Conservation (phyloP, 2,113 vertebrate genomes). For the Albula goreensis region DNA sequence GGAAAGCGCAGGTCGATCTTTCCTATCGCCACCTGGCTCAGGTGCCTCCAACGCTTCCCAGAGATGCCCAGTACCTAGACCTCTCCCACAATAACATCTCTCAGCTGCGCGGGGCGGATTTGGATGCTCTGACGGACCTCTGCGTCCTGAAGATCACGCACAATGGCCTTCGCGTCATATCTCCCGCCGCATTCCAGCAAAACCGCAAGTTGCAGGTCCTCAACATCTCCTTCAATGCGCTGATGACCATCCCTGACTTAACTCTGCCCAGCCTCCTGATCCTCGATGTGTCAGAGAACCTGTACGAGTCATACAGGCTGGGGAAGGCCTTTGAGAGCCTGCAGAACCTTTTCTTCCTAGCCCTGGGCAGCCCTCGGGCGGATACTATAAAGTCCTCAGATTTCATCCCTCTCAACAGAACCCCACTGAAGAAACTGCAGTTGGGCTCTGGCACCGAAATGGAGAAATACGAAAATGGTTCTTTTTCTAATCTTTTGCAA, state of each 20-base stretch:
- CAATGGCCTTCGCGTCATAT: conserved; percentile 44
- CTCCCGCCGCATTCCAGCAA: conserved; percentile 47
- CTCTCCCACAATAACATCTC: conserved; percentile 29
- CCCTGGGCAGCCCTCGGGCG: conserved; percentile 48
- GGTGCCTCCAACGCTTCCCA: conserved; percentile 12
- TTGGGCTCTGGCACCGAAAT: conserved; percentile 47
- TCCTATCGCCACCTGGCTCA: conserved; percentile 13
- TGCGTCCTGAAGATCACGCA: conserved; percentile 26
- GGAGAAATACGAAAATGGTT: conserved; percentile 49
- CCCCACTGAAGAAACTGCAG: conserved; percentile 41
- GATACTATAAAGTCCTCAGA: conserved; percentile 42
- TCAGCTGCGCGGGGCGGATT: background rate
- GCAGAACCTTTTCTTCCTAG: conserved; percentile 39
- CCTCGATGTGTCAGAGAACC: conserved; percentile 55
- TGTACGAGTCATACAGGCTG: conserved; percentile 48
- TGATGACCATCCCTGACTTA: conserved; percentile 52
- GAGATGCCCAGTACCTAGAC: conserved; percentile 23
- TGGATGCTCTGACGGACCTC: conserved; percentile 24
- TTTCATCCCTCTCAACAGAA: conserved; percentile 47
- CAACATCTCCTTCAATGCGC: conserved; percentile 56
- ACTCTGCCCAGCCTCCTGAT: conserved; percentile 44
- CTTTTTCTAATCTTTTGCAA: conserved; percentile 49
- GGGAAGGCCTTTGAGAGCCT: conserved; percentile 48
- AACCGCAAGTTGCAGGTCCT: conserved; percentile 50
- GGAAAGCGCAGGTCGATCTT: background rate